These are phyloP conservation scores for Agrotis segetum DNA, from an alignment of 2,888 invertebrate genomes.

Conservation along the genomic window DNA sequence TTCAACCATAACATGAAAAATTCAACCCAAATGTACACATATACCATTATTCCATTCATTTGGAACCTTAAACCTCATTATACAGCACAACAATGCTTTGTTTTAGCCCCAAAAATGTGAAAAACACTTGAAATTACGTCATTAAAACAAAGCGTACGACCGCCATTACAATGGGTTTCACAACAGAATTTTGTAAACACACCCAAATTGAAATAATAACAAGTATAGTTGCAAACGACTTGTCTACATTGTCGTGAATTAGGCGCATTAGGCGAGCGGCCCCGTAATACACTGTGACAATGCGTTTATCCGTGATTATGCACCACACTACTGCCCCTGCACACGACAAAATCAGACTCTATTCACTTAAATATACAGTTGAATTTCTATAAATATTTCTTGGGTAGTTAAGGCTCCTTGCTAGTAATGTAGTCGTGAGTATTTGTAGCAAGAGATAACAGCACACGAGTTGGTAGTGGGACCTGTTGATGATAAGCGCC, in stretches of 20 bases:
- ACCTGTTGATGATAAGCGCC: slow-evolving; percentile 91
- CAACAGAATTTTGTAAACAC: slow-evolving; percentile 64
- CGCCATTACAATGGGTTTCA: slow-evolving; percentile 27
- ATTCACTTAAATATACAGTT: slow-evolving; percentile 53
- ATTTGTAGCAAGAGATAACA: slow-evolving; percentile 90
- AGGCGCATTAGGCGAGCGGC: slow-evolving; percentile 86
- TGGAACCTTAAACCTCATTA: slow-evolving; percentile 52
- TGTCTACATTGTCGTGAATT: slow-evolving; percentile 89
- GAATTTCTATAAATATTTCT: slow-evolving; percentile 51
- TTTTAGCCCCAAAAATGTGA: slow-evolving; percentile 52
- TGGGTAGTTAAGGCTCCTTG: slow-evolving; percentile 70
- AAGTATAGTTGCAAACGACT: slow-evolving; percentile 77
- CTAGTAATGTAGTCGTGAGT: slow-evolving; percentile 73
- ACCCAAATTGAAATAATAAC: slow-evolving; percentile 78
- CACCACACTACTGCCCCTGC: slow-evolving; percentile 67
- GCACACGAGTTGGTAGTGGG: slow-evolving; percentile 86
- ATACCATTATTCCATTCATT: slow-evolving; percentile 39
- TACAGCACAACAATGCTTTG: slow-evolving; percentile 51
- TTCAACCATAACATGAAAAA: slow-evolving; percentile 15
- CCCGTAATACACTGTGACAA: slow-evolving; percentile 87
- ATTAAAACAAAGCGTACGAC: slow-evolving; percentile 48
- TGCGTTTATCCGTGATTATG: slow-evolving; percentile 86
- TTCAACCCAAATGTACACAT: slow-evolving; percentile 22
- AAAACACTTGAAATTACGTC: slow-evolving; percentile 60
- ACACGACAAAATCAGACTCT: slow-evolving; percentile 57